Evolutionary conservation across 2,797 vertebrate species (phyloP), one percentile per base, ranked within the genome.

Genomic region (Pantherophis alleghaniensis): DNA sequence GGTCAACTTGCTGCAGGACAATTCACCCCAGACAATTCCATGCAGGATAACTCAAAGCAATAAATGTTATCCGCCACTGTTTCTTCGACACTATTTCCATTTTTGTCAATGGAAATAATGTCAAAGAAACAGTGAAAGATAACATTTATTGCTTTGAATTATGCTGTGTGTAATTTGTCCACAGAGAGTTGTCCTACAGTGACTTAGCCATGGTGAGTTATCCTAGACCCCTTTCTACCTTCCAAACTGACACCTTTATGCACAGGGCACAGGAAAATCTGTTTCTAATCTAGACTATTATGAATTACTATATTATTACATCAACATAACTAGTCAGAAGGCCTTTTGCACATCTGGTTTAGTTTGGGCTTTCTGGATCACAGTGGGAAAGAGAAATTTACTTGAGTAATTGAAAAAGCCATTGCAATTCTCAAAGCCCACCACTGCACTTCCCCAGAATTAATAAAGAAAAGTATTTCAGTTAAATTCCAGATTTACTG

Each of bases 281-380:
- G 18, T 92, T 95, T 95, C 89, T 79, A 93, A 91, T 91, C 14
- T 20, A 7, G 13, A 20, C 86, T 57, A 2, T 32, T 91, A 42
- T 42, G 42, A 42, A 42, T 42, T 42, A 42, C 42, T 42, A 1
- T 0, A 51, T 88, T 55, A 90, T 55, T 66, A 83, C 37, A 56
- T 47, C 63, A 89, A 20, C 7, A 18, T 32, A 61, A 57, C 0
- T 87, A 18, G 60, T 90, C 91, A 90, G 92, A 56, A 93, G 32
- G 57, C 12, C 22, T 66, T 74, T 79, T 89, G 66, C 57, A 86
- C 90, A 74, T 24, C 66, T 90, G 32, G 24, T 55, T 18, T 53
- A 69, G 55, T 89, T 57, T 94, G 55, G 69, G 42, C 93, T 88
- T 60, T 24, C 91, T 79, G 56, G 59, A 91, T 13, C 0, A 51